Base-by-base conservation (phyloP, 2,888 invertebrate species). In the Coleophora flavipennella region DNA sequence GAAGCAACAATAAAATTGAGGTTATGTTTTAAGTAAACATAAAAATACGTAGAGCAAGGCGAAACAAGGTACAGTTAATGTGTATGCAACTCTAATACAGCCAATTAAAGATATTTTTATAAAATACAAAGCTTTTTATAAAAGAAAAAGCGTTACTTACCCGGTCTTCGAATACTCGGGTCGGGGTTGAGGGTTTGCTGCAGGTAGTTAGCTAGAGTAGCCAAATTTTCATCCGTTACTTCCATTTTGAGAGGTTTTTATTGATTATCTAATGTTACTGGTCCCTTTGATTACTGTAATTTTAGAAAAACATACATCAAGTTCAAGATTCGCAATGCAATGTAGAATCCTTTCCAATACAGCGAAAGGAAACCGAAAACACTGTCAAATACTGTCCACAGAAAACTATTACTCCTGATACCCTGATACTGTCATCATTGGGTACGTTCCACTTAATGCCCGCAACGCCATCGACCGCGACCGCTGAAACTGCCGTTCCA, bases 161-260 rank as follows among this genome's bases (percentile, higher is more conserved):
- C 96, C 71, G 95, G 93, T 69, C 94, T 88, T 50, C 97, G 86
- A 41, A 93, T 85, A 62, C 89, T 89, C 14, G 90, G 88, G 68
- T 96, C 95, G 0, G 95, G 92, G 62, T 89, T 94, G 26, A 98
- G 81, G 3, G 97, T 97, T 73, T 95, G 92, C 60, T 93, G 91
- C 52, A 97, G 87, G 74, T 95, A 96, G 56, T 91, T 90, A 36
- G 92, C 91, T 51, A 97, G 79, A 8, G 92, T 92, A 53, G 90
- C 86, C 53, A 95, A 83, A 83, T 96, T 96, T 34, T 90, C 91
- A 39, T 95, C 95, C 3, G 92, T 94, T 10, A 96, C 87, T 69
- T 97, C 97, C 97, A 97, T 97, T 31, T 31, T 34, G 13, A 28
- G 13, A 9, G 10, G 8, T n/a, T 29, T 29, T 29, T 9, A 4